These are phyloP conservation scores for Deladenus siricidicola DNA, from an alignment of 2,888 invertebrate species.

Conservation along the genomic window DNA sequence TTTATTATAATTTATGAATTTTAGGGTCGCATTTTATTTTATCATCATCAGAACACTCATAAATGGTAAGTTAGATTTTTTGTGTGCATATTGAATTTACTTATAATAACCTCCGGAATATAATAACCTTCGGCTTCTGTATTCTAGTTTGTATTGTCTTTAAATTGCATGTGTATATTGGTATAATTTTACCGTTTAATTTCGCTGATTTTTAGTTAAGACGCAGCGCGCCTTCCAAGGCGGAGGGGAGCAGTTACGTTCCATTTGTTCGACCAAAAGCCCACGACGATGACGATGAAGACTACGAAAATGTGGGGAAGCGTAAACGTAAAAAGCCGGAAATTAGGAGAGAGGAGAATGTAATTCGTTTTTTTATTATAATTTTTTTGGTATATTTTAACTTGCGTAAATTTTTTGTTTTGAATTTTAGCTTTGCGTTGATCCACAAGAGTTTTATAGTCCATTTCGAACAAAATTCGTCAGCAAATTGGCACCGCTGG, in stretches of 20 bases:
- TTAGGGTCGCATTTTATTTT: no score
- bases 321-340: slow-evolving; percentile 12
- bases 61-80: no score
- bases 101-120: no score
- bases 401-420: neutral
- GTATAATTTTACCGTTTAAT: neutral
- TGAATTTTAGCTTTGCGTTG: slow-evolving; percentile 4
- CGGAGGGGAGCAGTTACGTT: neutral
- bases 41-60: no score
- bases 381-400: neutral
- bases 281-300: slow-evolving; percentile 7
- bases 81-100: no score
- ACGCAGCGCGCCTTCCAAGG: slow-evolving; percentile 13
- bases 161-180: neutral
- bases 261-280: slow-evolving; percentile 8
- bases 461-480: slow-evolving; percentile 13
- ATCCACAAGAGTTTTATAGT: slow-evolving; percentile 10
- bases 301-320: slow-evolving; percentile 8
- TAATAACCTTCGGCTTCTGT: no score
- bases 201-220: slow-evolving; percentile 6
- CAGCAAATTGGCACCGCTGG: neutral
- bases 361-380: neutral
- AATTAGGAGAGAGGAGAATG: neutral
- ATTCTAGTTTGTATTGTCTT: no score
- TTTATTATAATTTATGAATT: no score